Percentiles rank a stretch among this genome's conserved stretches.
phyloP scores from a whole-genome alignment of 2,113 vertebrate species.

The Paracyprichromis sp. region DNA sequence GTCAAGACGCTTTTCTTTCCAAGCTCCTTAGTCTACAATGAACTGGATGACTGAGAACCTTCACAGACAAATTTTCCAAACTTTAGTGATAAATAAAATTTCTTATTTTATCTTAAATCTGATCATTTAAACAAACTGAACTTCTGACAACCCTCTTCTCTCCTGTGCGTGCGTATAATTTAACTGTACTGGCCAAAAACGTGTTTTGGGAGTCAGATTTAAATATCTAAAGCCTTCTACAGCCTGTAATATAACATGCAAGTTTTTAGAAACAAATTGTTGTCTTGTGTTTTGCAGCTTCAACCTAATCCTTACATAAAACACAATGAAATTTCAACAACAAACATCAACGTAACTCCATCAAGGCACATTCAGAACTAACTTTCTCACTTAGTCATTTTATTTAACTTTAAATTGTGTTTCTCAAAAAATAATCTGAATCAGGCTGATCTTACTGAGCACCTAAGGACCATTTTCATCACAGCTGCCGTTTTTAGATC shows the following conservation, averaged over 20 bases:
- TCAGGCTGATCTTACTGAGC: background rate
- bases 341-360: rapidly evolving
- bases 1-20: background rate
- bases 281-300: background rate
- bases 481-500: background rate
- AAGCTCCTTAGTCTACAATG: background rate
- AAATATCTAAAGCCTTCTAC: background rate
- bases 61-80: background rate
- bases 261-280: background rate
- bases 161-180: background rate
- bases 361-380: background rate
- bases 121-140: background rate
- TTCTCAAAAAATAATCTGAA: background rate
- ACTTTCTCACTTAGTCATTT: background rate
- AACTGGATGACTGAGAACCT: background rate
- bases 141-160: background rate
- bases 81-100: background rate
- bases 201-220: background rate
- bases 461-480: background rate
- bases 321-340: background rate
- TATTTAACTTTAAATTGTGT: background rate
- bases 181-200: background rate
- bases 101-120: background rate
- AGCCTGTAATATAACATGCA: background rate
- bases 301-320: background rate